phyloP scores from a whole-genome alignment of 2,888 invertebrate genomes.

The Synergus itoensis region DNA sequence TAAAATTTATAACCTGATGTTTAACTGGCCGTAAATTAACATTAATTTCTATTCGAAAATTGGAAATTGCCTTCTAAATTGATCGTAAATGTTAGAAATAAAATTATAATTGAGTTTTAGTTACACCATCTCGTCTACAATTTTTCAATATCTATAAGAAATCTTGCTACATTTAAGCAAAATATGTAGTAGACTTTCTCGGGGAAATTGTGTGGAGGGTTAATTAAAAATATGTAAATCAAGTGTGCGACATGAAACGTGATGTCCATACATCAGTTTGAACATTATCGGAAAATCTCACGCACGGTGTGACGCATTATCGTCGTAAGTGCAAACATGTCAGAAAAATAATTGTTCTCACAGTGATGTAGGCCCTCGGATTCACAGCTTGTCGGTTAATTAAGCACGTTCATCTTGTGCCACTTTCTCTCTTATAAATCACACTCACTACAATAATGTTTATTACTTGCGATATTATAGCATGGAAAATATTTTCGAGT shows the following conservation, averaged over 20 bases:
- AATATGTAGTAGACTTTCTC: conserved; percentile 5
- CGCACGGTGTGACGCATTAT: conserved; percentile 2
- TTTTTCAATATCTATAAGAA: not conserved
- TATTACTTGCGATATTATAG: conserved; percentile 30
- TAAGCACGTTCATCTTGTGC: conserved; percentile 39
- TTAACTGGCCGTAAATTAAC: not conserved
- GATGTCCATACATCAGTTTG: conserved; percentile 30
- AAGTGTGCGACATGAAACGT: conserved; percentile 12
- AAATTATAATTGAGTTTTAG: not conserved
- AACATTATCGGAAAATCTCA: conserved; percentile 39
- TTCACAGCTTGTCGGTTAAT: conserved; percentile 28
- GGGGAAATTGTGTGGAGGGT: conserved; percentile 21
- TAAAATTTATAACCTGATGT: not conserved
- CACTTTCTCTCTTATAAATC: conserved; percentile 41
- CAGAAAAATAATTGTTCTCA: conserved; percentile 36
- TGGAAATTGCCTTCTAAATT: not conserved
- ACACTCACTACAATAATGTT: conserved; percentile 34
- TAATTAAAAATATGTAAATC: conserved; percentile 46
- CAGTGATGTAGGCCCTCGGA: conserved; percentile 19
- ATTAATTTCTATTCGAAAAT: not conserved
- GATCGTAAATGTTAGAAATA: not conserved
- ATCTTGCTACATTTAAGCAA: not conserved
- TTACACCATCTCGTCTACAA: not conserved
- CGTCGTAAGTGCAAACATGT: conserved; percentile 38
- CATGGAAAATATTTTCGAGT: conserved; percentile 5